Conservation (phyloP, 2,888 invertebrate species). For the Escarpia spicata region DNA sequence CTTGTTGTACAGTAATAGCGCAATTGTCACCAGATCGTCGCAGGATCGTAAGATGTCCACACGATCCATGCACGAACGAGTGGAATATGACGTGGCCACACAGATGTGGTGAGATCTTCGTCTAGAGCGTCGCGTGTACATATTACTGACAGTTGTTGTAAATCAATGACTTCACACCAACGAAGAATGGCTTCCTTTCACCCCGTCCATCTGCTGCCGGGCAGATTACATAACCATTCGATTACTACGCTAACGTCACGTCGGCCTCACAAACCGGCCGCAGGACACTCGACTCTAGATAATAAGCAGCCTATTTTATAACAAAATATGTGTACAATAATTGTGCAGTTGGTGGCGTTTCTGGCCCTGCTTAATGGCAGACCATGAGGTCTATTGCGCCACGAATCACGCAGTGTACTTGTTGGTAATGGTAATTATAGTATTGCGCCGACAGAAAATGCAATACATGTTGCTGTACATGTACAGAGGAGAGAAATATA, state of each 20-base stretch:
- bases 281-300: not conserved
- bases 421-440: too few species aligned
- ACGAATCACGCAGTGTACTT: too few species aligned
- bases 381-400: too few species aligned
- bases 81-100: not conserved
- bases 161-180: not conserved
- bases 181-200: slow-evolving; percentile 2
- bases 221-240: not conserved
- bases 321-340: too few species aligned
- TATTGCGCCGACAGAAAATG: too few species aligned
- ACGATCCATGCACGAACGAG: not conserved
- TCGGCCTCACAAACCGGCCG: not conserved
- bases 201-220: not conserved
- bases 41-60: not conserved
- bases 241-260: not conserved
- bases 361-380: too few species aligned
- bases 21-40: not conserved
- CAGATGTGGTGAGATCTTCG: not conserved
- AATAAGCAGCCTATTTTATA: too few species aligned
- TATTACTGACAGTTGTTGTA: not conserved
- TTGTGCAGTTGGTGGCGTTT: too few species aligned
- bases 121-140: not conserved
- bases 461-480: too few species aligned
- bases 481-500: too few species aligned
- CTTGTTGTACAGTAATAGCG: not conserved